A percentile compares a stretch with the other conserved stretches of the same genome.
These are phyloP conservation scores for Taurulus bubalis DNA, from an alignment of 2,113 vertebrate species.

Conservation along the genomic window DNA sequence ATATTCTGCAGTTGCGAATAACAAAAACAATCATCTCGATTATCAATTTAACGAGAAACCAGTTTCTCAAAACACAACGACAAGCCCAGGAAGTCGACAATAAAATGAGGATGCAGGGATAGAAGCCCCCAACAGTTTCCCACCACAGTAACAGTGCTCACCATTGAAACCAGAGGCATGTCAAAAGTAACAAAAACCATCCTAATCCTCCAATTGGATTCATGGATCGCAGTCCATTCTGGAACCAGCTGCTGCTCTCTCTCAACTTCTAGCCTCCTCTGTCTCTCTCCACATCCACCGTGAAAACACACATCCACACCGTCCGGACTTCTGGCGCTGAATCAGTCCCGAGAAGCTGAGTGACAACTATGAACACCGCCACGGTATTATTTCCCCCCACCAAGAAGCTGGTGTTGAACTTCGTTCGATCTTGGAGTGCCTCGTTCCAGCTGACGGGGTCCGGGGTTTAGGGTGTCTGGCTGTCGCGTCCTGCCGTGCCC, in stretches of 20 bases:
- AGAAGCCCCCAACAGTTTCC: constrained; percentile 36
- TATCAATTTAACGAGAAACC: not conserved
- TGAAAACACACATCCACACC: constrained; percentile 19
- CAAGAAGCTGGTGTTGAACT: not conserved
- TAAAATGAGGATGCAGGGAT: constrained; percentile 19
- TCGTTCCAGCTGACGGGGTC: constrained; percentile 40
- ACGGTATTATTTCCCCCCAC: not conserved
- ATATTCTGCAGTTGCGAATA: not conserved
- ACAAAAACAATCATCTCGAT: not conserved
- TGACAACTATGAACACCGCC: not conserved
- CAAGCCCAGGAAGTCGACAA: constrained; percentile 18
- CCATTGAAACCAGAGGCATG: constrained; percentile 83
- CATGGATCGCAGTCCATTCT: constrained; percentile 68
- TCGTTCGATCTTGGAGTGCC: not conserved
- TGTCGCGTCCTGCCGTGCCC: constrained; percentile 18
- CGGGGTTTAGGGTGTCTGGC: constrained; percentile 26
- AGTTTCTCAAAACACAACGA: constrained; percentile 5
- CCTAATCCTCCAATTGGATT: constrained; percentile 74
- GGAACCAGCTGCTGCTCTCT: constrained; percentile 68
- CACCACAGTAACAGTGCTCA: constrained; percentile 71
- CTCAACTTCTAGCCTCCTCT: constrained; percentile 46
- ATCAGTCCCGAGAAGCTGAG: not conserved
- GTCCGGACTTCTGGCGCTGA: not conserved
- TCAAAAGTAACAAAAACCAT: constrained; percentile 85
- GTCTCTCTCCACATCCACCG: constrained; percentile 11